Conservation (phyloP, 2,797 vertebrate species). For the Hydrocynus forskahlii region DNA sequence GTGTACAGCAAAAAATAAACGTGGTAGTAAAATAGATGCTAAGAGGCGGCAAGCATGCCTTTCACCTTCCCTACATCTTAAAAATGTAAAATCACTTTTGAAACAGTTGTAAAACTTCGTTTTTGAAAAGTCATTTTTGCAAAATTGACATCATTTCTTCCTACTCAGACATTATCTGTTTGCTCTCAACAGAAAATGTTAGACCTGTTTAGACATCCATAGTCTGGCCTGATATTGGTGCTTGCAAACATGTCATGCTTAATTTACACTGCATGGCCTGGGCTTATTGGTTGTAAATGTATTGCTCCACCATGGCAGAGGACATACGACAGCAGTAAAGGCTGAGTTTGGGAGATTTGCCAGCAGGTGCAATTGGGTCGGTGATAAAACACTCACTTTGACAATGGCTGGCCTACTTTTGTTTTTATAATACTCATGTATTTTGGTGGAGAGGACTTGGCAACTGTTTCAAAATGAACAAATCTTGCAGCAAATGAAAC, state of each 20-base stretch:
- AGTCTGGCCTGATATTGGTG: slow-evolving; percentile 66
- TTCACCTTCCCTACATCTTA: no score
- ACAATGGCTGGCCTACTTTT: not conserved
- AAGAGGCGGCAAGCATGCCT: no score
- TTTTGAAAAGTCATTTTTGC: no score
- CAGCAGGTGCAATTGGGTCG: slow-evolving; percentile 25
- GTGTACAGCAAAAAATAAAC: no score
- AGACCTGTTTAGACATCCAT: slow-evolving; percentile 61
- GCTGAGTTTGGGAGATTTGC: slow-evolving; percentile 17
- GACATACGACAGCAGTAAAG: slow-evolving; percentile 63
- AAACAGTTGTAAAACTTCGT: no score
- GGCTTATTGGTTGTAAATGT: slow-evolving; percentile 64
- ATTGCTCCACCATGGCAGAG: slow-evolving; percentile 60
- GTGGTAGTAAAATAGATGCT: no score
- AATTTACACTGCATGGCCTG: slow-evolving; percentile 66
- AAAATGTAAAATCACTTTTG: no score
- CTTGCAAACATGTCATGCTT: slow-evolving; percentile 68
- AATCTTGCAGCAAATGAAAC: not conserved
- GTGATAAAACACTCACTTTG: not conserved
- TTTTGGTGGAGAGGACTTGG: not conserved
- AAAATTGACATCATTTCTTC: not conserved
- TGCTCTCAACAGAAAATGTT: slow-evolving; percentile 16
- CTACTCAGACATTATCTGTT: slow-evolving; percentile 9
- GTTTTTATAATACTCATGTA: not conserved
- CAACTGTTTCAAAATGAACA: not conserved